Percentiles rank a stretch among this genome's conserved stretches.
Evolutionary conservation across 2,888 invertebrate genomes (phyloP).

Genomic region (Athalia cordata): DNA sequence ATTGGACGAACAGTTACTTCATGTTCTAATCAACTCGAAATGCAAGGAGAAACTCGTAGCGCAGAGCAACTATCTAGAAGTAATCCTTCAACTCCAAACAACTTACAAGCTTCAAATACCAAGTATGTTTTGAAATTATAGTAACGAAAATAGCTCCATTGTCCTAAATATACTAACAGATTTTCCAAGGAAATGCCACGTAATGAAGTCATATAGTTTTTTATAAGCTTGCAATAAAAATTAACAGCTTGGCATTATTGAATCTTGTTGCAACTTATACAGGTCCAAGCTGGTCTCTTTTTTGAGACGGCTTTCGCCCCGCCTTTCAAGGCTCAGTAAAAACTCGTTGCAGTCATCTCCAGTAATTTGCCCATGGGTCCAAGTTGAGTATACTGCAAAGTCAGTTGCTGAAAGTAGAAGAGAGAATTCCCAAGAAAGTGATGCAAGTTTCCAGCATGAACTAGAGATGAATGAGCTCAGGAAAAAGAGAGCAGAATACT

Average conservation of each 20-base stretch:
- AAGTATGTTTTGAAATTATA: slow-evolving; percentile 56
- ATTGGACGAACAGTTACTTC: slow-evolving; percentile 62
- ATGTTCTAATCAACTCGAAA: slow-evolving; percentile 59
- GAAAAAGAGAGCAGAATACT: slow-evolving; percentile 64
- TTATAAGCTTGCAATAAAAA: not conserved
- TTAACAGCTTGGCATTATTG: not conserved
- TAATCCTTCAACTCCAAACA: slow-evolving; percentile 61
- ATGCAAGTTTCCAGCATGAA: slow-evolving; percentile 67
- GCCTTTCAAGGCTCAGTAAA: slow-evolving; percentile 67
- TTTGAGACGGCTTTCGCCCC: slow-evolving; percentile 67
- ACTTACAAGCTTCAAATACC: slow-evolving; percentile 66
- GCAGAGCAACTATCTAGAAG: slow-evolving; percentile 68
- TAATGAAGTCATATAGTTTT: too few relatives aligned
- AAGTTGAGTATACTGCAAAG: slow-evolving; percentile 68
- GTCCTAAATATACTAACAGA: too few relatives aligned
- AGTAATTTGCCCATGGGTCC: slow-evolving; percentile 69
- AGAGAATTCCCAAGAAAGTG: slow-evolving; percentile 65
- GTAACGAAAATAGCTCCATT: too few relatives aligned
- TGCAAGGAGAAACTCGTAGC: slow-evolving; percentile 66
- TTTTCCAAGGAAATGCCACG: too few relatives aligned
- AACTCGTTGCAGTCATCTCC: slow-evolving; percentile 65
- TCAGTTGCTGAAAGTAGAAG: slow-evolving; percentile 58
- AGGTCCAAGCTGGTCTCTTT: slow-evolving; percentile 70
- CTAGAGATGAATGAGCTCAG: slow-evolving; percentile 67
- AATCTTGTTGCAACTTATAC: slow-evolving; percentile 20